Percentiles rank a stretch among this genome's conserved stretches.
Evolutionary conservation across 2,113 vertebrate genomes (phyloP).

Genomic region (Rynchops niger): DNA sequence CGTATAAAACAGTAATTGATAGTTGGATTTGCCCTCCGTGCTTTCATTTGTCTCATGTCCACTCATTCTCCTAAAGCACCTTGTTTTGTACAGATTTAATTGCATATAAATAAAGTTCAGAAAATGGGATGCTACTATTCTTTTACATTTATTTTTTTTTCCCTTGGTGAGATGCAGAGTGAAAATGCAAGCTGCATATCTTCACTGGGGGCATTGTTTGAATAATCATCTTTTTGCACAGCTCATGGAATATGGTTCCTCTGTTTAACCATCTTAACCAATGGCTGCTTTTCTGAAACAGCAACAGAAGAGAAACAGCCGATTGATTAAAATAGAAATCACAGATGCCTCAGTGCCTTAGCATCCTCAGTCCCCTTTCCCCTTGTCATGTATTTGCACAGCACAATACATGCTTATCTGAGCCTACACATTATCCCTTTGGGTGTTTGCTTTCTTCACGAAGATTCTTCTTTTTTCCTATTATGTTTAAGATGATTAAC

Average conservation of each 20-base stretch:
- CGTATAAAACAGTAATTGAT: background rate
- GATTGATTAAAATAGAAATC: background rate
- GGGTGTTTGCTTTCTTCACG: background rate
- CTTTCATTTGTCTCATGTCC: background rate
- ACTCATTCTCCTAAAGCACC: background rate
- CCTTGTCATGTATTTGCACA: background rate
- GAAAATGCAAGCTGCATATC: background rate
- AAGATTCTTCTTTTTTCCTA: background rate
- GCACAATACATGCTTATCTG: background rate
- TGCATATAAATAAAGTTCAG: background rate
- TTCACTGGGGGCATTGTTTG: background rate
- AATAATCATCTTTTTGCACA: background rate
- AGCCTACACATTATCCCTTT: background rate
- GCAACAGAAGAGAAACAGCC: background rate
- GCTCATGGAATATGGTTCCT: background rate
- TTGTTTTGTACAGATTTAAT: background rate
- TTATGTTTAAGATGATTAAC: background rate
- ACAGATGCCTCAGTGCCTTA: background rate
- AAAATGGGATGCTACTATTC: background rate
- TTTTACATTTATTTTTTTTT: background rate
- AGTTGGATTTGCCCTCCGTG: background rate
- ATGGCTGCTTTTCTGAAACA: background rate
- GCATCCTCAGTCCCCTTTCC: background rate
- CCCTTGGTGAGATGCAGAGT: background rate
- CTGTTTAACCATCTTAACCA: background rate